Percentiles rank a stretch among this genome's conserved stretches.
Evolutionary conservation across 2,888 invertebrate species (phyloP).

Genomic region (Neria commutata): DNA sequence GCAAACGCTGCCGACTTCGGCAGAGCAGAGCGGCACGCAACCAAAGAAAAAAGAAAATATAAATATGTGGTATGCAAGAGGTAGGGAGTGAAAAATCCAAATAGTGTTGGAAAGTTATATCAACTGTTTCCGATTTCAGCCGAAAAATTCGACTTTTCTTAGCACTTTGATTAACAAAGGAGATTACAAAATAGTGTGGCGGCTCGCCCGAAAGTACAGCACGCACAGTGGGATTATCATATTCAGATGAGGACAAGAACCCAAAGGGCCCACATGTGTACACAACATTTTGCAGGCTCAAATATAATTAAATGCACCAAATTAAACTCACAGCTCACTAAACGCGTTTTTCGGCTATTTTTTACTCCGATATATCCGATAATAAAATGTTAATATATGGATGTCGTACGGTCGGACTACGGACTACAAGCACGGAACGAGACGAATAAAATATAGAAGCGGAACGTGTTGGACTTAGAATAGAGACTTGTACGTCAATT

Average conservation of each 20-base stretch:
- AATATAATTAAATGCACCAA: too few species aligned
- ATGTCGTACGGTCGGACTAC: background rate
- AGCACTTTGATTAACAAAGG: too few species aligned
- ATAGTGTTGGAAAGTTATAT: too few species aligned
- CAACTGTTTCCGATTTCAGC: too few species aligned
- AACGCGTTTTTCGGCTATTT: background rate
- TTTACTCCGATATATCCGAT: background rate
- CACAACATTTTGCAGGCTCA: too few species aligned
- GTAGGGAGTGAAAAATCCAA: too few species aligned
- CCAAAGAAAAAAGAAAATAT: too few species aligned
- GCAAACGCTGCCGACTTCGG: slow-evolving; percentile 26
- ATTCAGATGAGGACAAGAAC: background rate
- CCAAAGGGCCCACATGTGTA: too few species aligned
- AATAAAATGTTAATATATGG: too few species aligned
- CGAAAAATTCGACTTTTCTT: too few species aligned
- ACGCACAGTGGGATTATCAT: slow-evolving; percentile 36
- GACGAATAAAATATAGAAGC: slow-evolving; percentile 34
- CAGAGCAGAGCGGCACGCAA: background rate
- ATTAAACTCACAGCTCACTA: too few species aligned
- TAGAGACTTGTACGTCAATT: slow-evolving; percentile 37
- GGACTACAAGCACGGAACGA: slow-evolving; percentile 26
- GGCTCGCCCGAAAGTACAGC: slow-evolving; percentile 38
- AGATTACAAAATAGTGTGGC: slow-evolving; percentile 5
- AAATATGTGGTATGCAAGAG: too few species aligned
- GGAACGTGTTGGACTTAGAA: slow-evolving; percentile 31